Base-by-base conservation (phyloP, 2,797 vertebrate species). In the Morus bassanus region DNA sequence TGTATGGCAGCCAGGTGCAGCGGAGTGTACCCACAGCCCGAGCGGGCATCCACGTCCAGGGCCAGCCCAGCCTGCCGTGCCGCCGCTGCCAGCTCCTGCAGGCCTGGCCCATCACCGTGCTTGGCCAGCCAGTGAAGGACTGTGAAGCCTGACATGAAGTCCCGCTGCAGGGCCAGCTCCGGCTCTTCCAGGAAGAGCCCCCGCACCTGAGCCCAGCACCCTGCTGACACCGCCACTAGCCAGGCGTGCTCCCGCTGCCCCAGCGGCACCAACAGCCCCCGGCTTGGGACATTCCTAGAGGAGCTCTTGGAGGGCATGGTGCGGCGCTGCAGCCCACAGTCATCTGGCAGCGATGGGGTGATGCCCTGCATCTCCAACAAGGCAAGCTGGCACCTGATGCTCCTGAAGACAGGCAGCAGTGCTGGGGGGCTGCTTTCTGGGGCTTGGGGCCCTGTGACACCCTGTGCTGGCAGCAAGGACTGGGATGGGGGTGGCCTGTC, bases 91-190 rank as follows among this genome's bases (percentile, higher is more conserved):
- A 99, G 97, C 15, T 98, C 98, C 98, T 98, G 98, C 94, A 99
- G 98, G 70, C 99, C 99, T 4, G 97, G 53, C 80, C 98, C 98
- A 63, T 98, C 98, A 0, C 99, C 99, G 0, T 99, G 99, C 93
- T 99, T 99, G 70, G 99, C 99, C 51, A 99, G 98, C 99, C 99
- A 99, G 98, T 99, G 99, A 73, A 99, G 98, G 19, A 98, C 98
- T 0, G 99, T 99, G 97, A 98, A 99, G 46, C 99, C 99, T 0
- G 99, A 99, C 89, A 99, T 97, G 95, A 99, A 99, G 95, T 99
- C 99, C 25, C 95, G 98, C 87, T 96, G 98, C 95, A 98, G 96
- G 67, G 98, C 98, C 67, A 99, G 97, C 9, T 98, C 98, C 0
- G 98, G 96, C 18, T 99, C 99, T 13, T 99, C 98, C 88, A 98